These are phyloP conservation scores for Astyanax mexicanus DNA, from an alignment of 2,797 vertebrate genomes.

Conservation along the genomic window DNA sequence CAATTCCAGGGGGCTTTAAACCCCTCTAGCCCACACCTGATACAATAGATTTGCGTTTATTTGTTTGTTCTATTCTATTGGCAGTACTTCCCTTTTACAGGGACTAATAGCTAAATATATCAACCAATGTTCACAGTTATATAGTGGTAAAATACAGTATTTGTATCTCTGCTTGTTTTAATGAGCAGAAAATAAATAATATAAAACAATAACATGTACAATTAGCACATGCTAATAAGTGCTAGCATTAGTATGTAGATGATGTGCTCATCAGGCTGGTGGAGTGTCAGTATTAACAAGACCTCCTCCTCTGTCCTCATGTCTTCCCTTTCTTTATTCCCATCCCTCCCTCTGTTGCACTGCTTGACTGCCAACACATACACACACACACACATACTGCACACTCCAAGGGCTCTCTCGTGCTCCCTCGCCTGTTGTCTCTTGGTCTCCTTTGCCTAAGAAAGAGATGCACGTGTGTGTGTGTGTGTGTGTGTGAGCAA, in stretches of 20 bases:
- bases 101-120: too few species aligned
- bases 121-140: too few species aligned
- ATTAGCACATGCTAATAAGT: not conserved
- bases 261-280: not conserved
- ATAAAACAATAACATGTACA: not conserved
- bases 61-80: too few species aligned
- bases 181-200: too few species aligned
- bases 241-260: not conserved
- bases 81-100: too few species aligned
- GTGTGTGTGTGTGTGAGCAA: not conserved
- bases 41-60: too few species aligned
- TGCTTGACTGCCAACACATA: slow-evolving; percentile 1
- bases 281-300: not conserved
- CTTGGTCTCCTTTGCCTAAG: too few species aligned
- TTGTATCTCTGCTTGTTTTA: too few species aligned
- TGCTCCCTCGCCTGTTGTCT: not conserved
- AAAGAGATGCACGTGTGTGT: not conserved
- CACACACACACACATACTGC: not conserved
- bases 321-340: not conserved
- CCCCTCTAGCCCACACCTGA: too few species aligned
- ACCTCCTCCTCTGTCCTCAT: not conserved
- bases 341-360: not conserved
- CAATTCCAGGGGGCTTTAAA: too few species aligned
- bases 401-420: too few species aligned
- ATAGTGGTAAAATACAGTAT: too few species aligned